Conservation (phyloP, 2,888 invertebrate genomes). For the Philhelius pedissequus region DNA sequence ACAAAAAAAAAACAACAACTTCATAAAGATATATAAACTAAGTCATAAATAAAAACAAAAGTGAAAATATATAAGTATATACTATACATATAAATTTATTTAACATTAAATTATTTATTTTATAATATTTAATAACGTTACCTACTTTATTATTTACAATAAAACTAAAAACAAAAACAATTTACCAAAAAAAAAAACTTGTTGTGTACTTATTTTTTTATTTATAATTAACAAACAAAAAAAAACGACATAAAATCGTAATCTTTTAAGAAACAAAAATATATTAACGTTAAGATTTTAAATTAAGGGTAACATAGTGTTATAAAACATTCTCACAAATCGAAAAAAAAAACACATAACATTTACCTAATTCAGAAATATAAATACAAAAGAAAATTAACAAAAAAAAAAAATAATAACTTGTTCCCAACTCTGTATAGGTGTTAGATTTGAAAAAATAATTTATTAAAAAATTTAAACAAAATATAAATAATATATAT, state of each 20-base stretch:
- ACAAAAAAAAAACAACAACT: conserved; percentile 6
- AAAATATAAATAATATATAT: conserved; percentile 35
- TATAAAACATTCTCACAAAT: conserved; percentile 59
- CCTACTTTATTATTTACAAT: conserved; percentile 62
- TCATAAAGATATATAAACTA: conserved; percentile 64
- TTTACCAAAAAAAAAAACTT: conserved; percentile 45
- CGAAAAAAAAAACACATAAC: conserved; percentile 50
- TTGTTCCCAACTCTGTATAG: conserved; percentile 69
- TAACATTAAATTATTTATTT: conserved; percentile 59
- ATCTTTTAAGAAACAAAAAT: conserved; percentile 39
- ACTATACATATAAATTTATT: conserved; percentile 52
- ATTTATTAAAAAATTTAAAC: conserved; percentile 56
- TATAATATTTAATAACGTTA: conserved; percentile 57
- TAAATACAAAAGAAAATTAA: conserved; percentile 25
- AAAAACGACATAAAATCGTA: conserved; percentile 32
- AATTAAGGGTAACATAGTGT: conserved; percentile 60
- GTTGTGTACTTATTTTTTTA: conserved; percentile 67
- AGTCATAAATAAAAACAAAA: conserved; percentile 55
- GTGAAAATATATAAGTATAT: conserved; percentile 41
- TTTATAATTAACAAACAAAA: conserved; percentile 52
- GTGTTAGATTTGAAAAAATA: conserved; percentile 69
- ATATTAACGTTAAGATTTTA: conserved; percentile 65
- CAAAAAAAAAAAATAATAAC: conserved; percentile 41
- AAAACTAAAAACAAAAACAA: conserved; percentile 42
- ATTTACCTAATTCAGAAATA: conserved; percentile 42